These are phyloP conservation scores for Irena cyanogastra DNA, from an alignment of 2,113 vertebrate species.

Conservation along the genomic window DNA sequence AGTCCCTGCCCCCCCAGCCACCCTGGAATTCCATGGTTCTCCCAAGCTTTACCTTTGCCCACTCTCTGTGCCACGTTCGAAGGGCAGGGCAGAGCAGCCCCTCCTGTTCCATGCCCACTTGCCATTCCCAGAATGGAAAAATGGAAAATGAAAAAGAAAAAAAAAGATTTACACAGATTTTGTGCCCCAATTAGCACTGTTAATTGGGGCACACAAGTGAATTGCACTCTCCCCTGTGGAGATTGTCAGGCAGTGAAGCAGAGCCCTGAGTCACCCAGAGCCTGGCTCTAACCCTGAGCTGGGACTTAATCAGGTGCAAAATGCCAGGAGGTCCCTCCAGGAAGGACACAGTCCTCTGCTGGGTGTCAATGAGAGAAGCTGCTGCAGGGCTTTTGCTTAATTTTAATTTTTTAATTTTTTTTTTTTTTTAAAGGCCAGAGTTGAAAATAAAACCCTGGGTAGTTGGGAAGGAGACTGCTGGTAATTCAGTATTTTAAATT, in stretches of 20 bases:
- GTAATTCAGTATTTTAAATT: background rate
- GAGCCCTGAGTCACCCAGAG: conserved; percentile 74
- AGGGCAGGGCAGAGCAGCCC: background rate
- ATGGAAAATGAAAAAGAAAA: background rate
- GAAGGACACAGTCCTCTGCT: conserved; percentile 65
- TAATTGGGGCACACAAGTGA: conserved; percentile 80
- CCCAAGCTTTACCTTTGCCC: background rate
- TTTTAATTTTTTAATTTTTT: background rate
- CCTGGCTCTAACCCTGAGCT: conserved; percentile 58
- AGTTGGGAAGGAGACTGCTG: background rate
- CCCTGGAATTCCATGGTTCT: background rate
- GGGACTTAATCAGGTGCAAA: conserved; percentile 77
- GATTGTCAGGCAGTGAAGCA: conserved; percentile 77
- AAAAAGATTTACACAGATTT: conserved; percentile 59
- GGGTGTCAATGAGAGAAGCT: conserved; percentile 20
- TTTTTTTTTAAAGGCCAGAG: background rate
- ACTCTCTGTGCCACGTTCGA: background rate
- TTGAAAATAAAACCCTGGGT: background rate
- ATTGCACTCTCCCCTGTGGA: conserved; percentile 77
- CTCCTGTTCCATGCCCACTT: background rate
- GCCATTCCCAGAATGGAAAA: background rate
- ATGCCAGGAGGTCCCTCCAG: conserved; percentile 68
- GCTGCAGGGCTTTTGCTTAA: background rate
- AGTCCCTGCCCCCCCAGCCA: background rate
- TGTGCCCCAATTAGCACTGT: conserved; percentile 82